These are phyloP conservation scores for Neotragus moschatus DNA, from an alignment of 2,113 vertebrate species.

Conservation along the genomic window DNA sequence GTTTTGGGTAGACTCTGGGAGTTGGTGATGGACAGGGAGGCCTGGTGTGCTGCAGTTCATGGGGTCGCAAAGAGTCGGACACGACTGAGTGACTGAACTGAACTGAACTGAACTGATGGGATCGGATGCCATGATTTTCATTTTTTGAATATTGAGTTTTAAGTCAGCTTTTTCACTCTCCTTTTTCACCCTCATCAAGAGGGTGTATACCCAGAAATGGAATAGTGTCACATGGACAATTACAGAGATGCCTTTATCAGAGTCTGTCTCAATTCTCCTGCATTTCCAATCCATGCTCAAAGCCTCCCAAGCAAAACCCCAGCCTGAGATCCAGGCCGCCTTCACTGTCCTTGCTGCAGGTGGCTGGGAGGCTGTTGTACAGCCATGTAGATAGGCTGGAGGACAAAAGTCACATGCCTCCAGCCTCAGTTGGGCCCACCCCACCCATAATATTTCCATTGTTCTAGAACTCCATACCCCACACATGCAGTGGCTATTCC, in stretches of 20 bases:
- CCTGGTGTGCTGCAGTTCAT: accelerated
- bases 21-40: no score
- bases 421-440: background rate
- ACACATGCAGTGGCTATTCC: background rate
- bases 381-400: background rate
- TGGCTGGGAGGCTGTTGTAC: background rate
- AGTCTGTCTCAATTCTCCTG: background rate
- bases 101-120: no score
- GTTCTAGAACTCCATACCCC: background rate
- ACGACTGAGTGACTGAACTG: accelerated
- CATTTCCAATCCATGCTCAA: background rate
- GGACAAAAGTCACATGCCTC: background rate
- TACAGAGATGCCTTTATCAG: background rate
- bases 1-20: accelerated
- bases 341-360: background rate
- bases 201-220: background rate
- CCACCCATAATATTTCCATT: background rate
- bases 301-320: background rate
- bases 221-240: no score
- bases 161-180: background rate
- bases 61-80: no score
- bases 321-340: background rate
- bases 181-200: background rate
- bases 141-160: background rate
- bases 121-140: background rate